Evolutionary conservation across 1,140 invertebrate species (phyloP).

Genomic region (Caenorhabditis brenneri): DNA sequence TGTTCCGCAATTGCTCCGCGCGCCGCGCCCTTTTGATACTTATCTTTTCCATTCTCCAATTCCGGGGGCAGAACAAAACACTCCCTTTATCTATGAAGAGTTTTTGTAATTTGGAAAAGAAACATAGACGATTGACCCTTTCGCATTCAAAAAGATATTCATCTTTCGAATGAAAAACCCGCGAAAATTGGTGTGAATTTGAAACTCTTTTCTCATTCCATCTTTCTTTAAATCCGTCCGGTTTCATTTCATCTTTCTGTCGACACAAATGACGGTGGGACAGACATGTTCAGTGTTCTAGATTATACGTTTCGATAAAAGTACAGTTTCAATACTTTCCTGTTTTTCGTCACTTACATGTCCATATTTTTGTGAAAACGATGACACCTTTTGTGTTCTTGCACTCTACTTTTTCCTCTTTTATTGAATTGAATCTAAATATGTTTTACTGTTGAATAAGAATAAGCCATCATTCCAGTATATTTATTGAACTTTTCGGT

Average conservation of each 20-base stretch:
- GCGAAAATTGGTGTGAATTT: conserved; percentile 23
- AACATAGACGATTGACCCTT: conserved; percentile 20
- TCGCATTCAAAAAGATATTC: conserved; percentile 9
- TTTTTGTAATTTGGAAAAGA: not conserved
- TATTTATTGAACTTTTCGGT: too few relatives aligned
- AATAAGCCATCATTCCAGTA: too few relatives aligned
- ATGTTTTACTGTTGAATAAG: too few relatives aligned
- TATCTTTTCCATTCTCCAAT: conserved; percentile 16
- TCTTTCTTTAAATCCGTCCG: conserved; percentile 25
- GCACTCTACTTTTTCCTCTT: not conserved
- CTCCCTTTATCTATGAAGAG: not conserved
- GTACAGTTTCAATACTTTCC: not conserved
- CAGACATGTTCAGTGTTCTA: conserved; percentile 22
- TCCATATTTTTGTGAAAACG: not conserved
- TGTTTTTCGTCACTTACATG: not conserved
- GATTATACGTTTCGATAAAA: conserved; percentile 30
- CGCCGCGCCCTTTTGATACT: conserved; percentile 39
- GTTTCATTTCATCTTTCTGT: conserved; percentile 1
- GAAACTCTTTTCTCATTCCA: not conserved
- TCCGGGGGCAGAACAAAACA: not conserved
- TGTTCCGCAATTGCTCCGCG: conserved; percentile 37
- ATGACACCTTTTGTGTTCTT: not conserved
- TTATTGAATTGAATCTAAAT: too few relatives aligned
- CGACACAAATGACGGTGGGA: not conserved
- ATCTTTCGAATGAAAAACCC: conserved; percentile 2